Base-by-base conservation (phyloP, 1,140 invertebrate genomes). In the Camponotus floridanus region DNA sequence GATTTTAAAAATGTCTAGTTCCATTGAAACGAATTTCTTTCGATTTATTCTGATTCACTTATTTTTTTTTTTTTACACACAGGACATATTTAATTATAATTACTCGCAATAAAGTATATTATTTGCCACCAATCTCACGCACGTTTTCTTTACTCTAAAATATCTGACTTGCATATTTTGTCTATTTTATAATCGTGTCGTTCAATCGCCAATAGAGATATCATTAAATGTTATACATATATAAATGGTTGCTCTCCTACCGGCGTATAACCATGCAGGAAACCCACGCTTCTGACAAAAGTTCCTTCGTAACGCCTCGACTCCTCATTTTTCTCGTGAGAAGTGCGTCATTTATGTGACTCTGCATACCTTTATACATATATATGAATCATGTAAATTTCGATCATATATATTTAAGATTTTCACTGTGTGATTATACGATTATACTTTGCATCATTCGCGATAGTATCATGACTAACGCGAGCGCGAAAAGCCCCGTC, bases 221-320 rank as follows among this genome's bases (percentile, higher is more conserved):
- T 26, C 26, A 26, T 62, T 42, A 11, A n/a, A 39, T 9, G 42
- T 45, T 45, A 45, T 45, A 76, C 8, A 15, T 33, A 15, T 3
- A 51, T 51, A 51, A 26, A 74, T 74, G 51, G 4, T 42, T 80
- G 64, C 76, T 70, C n/a, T 68, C 18, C 70, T 55, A 26, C 36
- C 18, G 21, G 67, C 33, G 13, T 13, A 39, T 67, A 42, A 79
- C 5, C 3, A 79, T 39, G 45, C 11, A 51, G 13, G 15, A 26
- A 45, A 51, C 13, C 39, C 11, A 80, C 15, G 36, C 36, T 80
- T 71, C 6, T 70, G 36, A 70, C 64, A 68, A 8, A 80, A 70
- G 51, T 71, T 80, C 36, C 59, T 80, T 39, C 45, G 33, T 79
- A 68, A 79, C 33, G 45, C 31, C 76, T 55, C 21, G 33, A 67